Base-by-base conservation (phyloP, 1,140 invertebrate species). In the Zaprionus inermis region DNA sequence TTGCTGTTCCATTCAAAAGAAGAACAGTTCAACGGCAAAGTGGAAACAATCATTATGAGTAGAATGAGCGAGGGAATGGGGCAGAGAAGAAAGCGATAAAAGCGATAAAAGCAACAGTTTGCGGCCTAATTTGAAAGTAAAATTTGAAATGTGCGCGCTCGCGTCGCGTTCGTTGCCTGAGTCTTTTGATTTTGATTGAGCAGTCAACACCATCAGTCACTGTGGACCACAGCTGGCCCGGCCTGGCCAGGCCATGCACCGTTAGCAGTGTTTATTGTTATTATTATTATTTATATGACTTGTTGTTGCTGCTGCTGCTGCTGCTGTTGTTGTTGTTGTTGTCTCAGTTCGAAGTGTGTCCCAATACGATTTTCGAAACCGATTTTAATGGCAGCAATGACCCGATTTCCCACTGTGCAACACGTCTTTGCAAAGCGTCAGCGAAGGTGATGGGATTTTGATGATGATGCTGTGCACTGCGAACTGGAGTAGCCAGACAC, bases 121-220 rank as follows among this genome's bases (percentile, higher is more conserved):
- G 84, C 84, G 84, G 84, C 84, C 84, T 88, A 88, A 88, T 88
- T 88, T 88, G 84, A 88, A 88, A 88, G 84, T 88, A 88, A 88
- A 88, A 88, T 88, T 88, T 88, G 24, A 28, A 28, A 28, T 28
- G 24, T 28, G 24, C 24, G 24, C 24, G 24, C 24, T 28, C 24
- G 24, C 24, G 24, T 28, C 5, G 60, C 55, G 70, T 79, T 79
- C 65, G 77, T 51, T 64, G 73, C 54, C 58, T 51, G 32, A 81
- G 76, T 78, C 72, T 83, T 83, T 83, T 60, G 66, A 67, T 83
- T 76, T 68, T 81, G 82, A 85, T 85, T 84, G 81, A 84, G 74
- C 67, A 81, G 73, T 78, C 65, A 60, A 46, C 52, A 60, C 30
- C 41, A 64, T 78, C 36, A 66, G 52, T 44, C 41, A 80, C 72